Evolutionary conservation across 2,888 invertebrate species (phyloP).

Genomic region (Heliothis peltigera): DNA sequence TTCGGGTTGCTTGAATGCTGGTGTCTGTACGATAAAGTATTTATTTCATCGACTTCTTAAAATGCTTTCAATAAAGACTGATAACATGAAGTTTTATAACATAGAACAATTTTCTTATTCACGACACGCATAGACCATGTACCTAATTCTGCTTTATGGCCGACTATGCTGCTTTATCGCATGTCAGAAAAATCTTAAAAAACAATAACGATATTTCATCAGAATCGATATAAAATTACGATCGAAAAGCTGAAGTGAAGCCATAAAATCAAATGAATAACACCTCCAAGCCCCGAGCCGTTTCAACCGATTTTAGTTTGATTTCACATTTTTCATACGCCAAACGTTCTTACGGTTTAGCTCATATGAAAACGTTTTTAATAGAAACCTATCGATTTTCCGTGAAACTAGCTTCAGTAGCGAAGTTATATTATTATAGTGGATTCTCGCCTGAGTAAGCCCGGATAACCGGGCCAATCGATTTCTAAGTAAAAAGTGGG

Average conservation of each 20-base stretch:
- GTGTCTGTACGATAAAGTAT: no score
- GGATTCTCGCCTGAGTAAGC: conserved; percentile 68
- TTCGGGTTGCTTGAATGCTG: no score
- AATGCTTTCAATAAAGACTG: not conserved
- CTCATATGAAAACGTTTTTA: conserved; percentile 65
- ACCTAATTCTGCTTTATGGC: conserved; percentile 33
- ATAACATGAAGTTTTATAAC: conserved; percentile 1
- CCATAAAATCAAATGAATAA: conserved; percentile 52
- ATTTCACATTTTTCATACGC: conserved; percentile 53
- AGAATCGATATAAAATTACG: conserved; percentile 41
- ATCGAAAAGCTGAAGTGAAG: conserved; percentile 28
- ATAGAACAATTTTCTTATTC: conserved; percentile 16
- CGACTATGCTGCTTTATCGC: conserved; percentile 35
- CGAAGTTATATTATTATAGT: conserved; percentile 69
- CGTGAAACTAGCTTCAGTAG: conserved; percentile 60
- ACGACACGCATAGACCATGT: conserved; percentile 38
- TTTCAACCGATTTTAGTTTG: conserved; percentile 49
- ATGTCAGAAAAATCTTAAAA: conserved; percentile 30
- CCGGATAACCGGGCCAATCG: conserved; percentile 68
- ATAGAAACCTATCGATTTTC: conserved; percentile 66
- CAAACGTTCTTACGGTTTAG: conserved; percentile 51
- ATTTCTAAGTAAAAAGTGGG: conserved; percentile 67
- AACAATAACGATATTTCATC: conserved; percentile 38
- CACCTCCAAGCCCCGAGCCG: conserved; percentile 31
- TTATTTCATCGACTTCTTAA: not conserved